Evolutionary conservation across 2,113 vertebrate genomes (phyloP), one percentile per base, ranked within the genome.

Genomic region (Phaetusa simplex): DNA sequence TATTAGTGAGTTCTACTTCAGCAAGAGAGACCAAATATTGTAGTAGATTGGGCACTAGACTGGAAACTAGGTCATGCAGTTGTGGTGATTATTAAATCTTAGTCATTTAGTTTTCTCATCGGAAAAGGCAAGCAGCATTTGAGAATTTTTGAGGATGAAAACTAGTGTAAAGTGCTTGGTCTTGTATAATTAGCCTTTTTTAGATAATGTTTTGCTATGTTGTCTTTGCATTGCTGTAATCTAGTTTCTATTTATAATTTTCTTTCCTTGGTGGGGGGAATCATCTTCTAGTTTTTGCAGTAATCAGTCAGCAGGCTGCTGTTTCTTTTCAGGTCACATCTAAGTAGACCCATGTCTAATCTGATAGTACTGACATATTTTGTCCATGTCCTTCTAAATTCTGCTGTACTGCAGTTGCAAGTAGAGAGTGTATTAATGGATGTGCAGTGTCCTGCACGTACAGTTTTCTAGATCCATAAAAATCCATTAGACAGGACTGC

Each of bases 1-100:
- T 90, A 90, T 94, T 95, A 86, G 79, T 88, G 88, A 78, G 55
- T 73, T 95, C 76, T 88, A 29, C 88, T 93, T 96, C 62, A 93
- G 76, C 76, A 86, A 64, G 73, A 67, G 78, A 69, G 38, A 71
- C 47, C 85, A 89, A 95, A 93, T 90, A 69, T 12, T 83, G 64
- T 66, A 82, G 82, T 80, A 77, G 91, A 34, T 72, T 79, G 52
- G 34, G 77, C 70, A 62, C 36, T 90, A 74, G 82, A 43, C 87
- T 96, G 82, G 91, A 96, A 97, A 96, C 61, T 82, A 69, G 89
- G 87, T 96, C 95, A 82, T 55, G 61, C 52, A 64, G 47, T 94
- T 92, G 70, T 49, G 65, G 29, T 78, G 62, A 52, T 85, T 85
- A 88, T 93, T 67, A 55, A 87, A 64, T 91, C 53, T 78, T 86